Conservation (phyloP, 2,888 invertebrate species). For the Ramazzottius varieornatus region DNA sequence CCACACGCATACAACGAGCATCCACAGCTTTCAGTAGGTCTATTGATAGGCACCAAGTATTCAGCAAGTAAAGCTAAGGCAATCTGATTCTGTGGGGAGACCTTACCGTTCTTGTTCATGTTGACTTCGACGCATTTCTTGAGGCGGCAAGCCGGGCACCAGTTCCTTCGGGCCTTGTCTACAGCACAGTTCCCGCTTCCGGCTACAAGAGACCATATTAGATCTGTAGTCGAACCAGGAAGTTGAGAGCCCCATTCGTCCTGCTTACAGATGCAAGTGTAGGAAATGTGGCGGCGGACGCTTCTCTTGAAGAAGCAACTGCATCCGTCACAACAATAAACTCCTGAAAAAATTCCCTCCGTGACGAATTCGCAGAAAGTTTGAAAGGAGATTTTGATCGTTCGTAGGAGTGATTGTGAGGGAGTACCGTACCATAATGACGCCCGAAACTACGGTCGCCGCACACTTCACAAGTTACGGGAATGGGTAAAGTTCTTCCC, state of each 20-base stretch:
- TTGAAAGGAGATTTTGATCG: conserved; percentile 35
- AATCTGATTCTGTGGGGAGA: too few species aligned
- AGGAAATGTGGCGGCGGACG: conserved; percentile 41
- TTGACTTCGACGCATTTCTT: conserved; percentile 45
- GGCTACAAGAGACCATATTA: conserved; percentile 25
- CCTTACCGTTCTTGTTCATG: conserved; percentile 46
- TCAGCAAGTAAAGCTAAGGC: too few species aligned
- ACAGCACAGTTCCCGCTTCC: conserved; percentile 44
- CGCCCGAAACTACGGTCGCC: conserved; percentile 30
- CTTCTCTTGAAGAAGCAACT: conserved; percentile 67
- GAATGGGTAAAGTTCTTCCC: conserved; percentile 35
- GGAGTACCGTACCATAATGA: conserved; percentile 7
- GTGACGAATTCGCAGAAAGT: too few species aligned
- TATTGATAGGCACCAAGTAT: too few species aligned
- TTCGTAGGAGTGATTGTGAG: conserved; percentile 36
- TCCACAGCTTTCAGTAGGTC: too few species aligned
- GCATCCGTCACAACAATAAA: conserved; percentile 60
- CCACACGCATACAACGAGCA: too few species aligned
- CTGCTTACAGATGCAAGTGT: conserved; percentile 45
- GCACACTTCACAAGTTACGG: conserved; percentile 46
- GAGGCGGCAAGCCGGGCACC: conserved; percentile 59
- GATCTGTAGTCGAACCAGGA: background rate
- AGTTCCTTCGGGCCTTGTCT: conserved; percentile 54
- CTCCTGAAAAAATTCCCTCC: conserved; percentile 43
- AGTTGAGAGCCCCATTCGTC: too few species aligned